Evolutionary conservation across 2,797 vertebrate species (phyloP), one percentile per base, ranked within the genome.

Genomic region (Orientallactaga sibirica): DNA sequence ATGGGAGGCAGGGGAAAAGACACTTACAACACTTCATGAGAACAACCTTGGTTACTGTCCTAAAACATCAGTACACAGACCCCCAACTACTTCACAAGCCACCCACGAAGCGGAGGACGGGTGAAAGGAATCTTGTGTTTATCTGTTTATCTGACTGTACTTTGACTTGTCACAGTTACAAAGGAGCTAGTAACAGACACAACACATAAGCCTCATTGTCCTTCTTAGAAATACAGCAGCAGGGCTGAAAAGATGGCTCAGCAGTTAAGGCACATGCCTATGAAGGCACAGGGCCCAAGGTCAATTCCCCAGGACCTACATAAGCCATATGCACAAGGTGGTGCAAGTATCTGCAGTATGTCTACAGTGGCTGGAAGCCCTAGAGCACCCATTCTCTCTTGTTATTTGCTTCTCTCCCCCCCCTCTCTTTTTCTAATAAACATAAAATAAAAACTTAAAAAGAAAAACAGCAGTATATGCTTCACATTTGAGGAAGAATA

Each of bases 141-240:
- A 97, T 98, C 37, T 33, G 93, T 97, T 98, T 97, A 96, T 98
- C 96, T 98, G 97, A 96, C 97, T 97, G 93, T 97, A 97, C 96
- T 97, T 98, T 96, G 96, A 97, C 97, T 97, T 98, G 97, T 97
- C 97, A 97, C 96, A 96, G 97, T 97, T 98, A 98, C 91, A 97
- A 98, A 98, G 96, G 93, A 97, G 96, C 70, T 97, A 92, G 86
- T 97, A 92, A 97, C 96, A 93, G 92, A 96, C 95, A 97, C 97
- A 98, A 95, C 90, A 90, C 91, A 97, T 94, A 97, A 97, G 81
- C 93, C 91, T 91, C 3, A 11, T 93, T 97, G 96, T 96, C 97
- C 96, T 88, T 88, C 91, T 97, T 97, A 67, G 81, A 97, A 97
- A 37, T 37, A 37, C 33, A 37, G 33, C 33, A 37, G 33, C 33